Evolutionary conservation across 2,888 invertebrate species (phyloP).

Genomic region (Chaitophorus viminalis): DNA sequence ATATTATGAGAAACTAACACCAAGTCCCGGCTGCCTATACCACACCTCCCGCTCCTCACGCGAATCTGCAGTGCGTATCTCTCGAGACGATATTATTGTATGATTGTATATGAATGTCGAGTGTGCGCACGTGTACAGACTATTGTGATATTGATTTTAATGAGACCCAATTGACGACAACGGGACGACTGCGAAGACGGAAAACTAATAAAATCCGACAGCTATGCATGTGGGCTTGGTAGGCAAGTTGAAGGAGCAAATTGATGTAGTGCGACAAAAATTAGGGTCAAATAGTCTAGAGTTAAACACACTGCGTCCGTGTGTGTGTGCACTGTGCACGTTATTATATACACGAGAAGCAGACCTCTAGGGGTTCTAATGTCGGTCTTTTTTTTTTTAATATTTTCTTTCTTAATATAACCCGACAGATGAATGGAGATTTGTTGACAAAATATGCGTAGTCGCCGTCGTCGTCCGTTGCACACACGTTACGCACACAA

Average conservation of each 20-base stretch:
- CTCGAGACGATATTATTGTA: neutral
- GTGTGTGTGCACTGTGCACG: neutral
- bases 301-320: neutral
- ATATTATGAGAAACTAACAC: neutral
- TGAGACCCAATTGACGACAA: conserved; percentile 30
- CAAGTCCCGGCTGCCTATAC: neutral
- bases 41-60: neutral
- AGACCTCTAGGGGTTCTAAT: neutral
- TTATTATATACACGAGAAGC: neutral
- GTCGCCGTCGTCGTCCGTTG: too few species aligned
- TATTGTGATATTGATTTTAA: conserved; percentile 28
- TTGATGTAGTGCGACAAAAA: conserved; percentile 33
- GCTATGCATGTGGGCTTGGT: neutral
- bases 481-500: neutral
- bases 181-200: neutral
- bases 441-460: neutral
- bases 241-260: neutral
- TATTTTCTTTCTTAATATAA: neutral
- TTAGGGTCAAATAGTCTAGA: conserved; percentile 41
- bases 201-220: conserved; percentile 41
- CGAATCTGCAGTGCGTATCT: neutral
- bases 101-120: neutral
- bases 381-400: neutral
- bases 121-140: neutral
- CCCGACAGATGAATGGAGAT: neutral